Base-by-base conservation (phyloP, 1,140 invertebrate genomes). In the Formica exsecta region DNA sequence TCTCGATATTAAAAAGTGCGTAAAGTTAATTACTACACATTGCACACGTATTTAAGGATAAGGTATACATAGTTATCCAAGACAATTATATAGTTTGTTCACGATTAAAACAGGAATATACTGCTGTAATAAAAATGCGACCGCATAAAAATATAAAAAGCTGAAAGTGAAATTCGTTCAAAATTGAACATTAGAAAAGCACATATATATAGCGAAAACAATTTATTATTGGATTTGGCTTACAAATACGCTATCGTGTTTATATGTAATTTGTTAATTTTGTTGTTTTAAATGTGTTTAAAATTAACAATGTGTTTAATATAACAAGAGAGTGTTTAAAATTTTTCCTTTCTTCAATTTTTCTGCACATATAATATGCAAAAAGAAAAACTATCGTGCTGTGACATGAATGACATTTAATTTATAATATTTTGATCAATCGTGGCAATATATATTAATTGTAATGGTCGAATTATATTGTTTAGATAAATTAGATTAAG, bases 71-170 rank as follows among this genome's bases (percentile, higher is more conserved):
- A 79, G 36, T 70, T 61, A 65, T 44, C 11, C 22, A 65, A 80
- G 19, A 80, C 11, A 41, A 29, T 64, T 71, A 51, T 87, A 57
- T 89, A 90, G 44, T 89, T 89, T 90, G 59, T 84, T 86, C 86
- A 84, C 54, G 8, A 70, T 64, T 51, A 71, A 79, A 66, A 25
- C 38, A 62, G 32, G 11, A 41, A 16, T 48, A 54, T 9, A 25
- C 8, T 36, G 16, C 48, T 76, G 8, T 73, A 77, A 61, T 62
- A 65, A 57, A 64, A 54, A 65, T 64, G 11, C 29, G 36, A 5
- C 16, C 70, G 19, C 29, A 16, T 11, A 38, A 66, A 6, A 36
- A n/a, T 61, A 11, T 11, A 57, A 70, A 13, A 79, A 38, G 3
- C 22, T 61, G 38, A 75, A 29, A 44, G 8, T 62, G 32, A 8